Evolutionary conservation across 2,888 invertebrate genomes (phyloP).

Genomic region (Sinotaia quadrata): DNA sequence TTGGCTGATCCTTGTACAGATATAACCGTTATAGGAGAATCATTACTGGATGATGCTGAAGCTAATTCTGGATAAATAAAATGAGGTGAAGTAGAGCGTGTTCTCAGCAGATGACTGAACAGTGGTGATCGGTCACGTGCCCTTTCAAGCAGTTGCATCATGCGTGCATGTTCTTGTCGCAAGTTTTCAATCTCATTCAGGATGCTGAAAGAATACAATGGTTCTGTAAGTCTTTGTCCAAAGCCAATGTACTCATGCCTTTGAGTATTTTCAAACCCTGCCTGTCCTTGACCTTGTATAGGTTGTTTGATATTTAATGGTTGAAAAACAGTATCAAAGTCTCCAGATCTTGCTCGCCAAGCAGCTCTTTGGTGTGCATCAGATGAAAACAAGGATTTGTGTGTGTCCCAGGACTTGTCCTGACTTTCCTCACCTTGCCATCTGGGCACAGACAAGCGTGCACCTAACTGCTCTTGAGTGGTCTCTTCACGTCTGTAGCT

Average conservation of each 20-base stretch:
- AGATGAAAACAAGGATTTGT: neutral
- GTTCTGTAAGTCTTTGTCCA: too few relatives aligned
- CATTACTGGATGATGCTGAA: conserved; percentile 30
- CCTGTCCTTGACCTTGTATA: too few relatives aligned
- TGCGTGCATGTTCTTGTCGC: conserved; percentile 55
- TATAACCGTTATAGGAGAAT: conserved; percentile 36
- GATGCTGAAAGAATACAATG: neutral
- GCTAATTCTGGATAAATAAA: conserved; percentile 16
- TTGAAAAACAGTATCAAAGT: neutral
- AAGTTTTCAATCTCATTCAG: conserved; percentile 56
- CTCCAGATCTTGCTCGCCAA: conserved; percentile 14
- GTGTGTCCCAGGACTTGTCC: neutral
- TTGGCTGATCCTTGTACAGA: conserved; percentile 22
- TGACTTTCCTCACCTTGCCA: neutral
- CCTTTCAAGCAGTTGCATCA: conserved; percentile 54
- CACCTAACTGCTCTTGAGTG: neutral
- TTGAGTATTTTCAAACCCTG: too few relatives aligned
- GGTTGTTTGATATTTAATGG: too few relatives aligned
- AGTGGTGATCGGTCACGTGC: conserved; percentile 20
- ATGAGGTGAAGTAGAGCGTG: conserved; percentile 7
- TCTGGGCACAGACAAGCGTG: neutral
- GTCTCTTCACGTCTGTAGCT: conserved; percentile 32
- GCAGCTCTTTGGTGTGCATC: conserved; percentile 6
- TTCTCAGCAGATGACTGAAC: neutral
- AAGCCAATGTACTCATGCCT: too few relatives aligned